A percentile compares a stretch with the other conserved stretches of the same genome.
Evolutionary conservation across 2,888 invertebrate species (phyloP).

Genomic region (Eilema caniola): DNA sequence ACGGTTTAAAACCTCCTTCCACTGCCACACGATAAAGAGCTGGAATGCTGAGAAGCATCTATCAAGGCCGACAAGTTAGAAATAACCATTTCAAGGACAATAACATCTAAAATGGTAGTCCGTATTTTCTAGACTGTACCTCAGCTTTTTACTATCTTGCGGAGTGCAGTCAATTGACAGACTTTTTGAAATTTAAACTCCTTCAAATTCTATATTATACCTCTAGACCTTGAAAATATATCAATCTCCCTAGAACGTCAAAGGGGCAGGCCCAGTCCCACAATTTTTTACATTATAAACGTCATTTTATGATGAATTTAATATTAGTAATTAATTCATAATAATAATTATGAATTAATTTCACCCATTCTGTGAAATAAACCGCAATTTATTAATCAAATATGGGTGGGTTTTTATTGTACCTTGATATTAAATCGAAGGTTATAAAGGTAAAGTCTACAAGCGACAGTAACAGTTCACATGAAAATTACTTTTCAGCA

Average conservation of each 20-base stretch:
- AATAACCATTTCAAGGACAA: no score
- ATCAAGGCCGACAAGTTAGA: no score
- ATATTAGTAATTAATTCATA: background rate
- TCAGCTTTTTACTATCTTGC: no score
- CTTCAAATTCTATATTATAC: no score
- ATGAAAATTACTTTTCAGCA: background rate
- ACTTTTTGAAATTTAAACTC: no score
- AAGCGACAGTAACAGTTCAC: background rate
- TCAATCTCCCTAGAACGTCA: background rate
- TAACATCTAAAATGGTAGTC: no score
- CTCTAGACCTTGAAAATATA: background rate
- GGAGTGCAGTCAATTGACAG: no score
- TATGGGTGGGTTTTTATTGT: background rate
- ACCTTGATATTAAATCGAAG: background rate
- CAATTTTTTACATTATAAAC: background rate
- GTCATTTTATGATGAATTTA: background rate
- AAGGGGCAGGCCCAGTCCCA: background rate
- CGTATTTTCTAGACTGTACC: no score
- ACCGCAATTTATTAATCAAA: background rate
- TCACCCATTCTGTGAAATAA: background rate
- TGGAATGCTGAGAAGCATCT: no score
- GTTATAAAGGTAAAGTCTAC: background rate
- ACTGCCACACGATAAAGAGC: no score
- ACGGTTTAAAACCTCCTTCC: no score
- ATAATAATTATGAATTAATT: background rate